Evolutionary conservation across 2,888 invertebrate species (phyloP).

Genomic region (Leptinotarsa haldemani): DNA sequence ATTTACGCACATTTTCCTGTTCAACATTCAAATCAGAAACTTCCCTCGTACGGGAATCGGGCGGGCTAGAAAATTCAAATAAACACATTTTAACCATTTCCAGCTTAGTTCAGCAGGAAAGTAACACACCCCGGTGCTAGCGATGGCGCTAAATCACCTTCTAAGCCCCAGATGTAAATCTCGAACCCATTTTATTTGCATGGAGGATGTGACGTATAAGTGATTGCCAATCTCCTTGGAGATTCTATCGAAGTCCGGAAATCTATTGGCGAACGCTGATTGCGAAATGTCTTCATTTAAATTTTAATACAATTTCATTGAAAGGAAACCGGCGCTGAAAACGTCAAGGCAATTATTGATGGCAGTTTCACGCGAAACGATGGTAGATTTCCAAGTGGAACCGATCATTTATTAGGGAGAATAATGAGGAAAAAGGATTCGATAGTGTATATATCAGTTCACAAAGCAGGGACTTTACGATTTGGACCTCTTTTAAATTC

Average conservation of each 20-base stretch:
- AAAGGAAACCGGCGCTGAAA: conserved; percentile 54
- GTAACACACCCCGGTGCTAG: conserved; percentile 46
- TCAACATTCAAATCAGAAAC: conserved; percentile 32
- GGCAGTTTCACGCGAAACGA: conserved; percentile 32
- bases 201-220: conserved; percentile 66
- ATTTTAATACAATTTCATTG: conserved; percentile 64
- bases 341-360: conserved; percentile 53
- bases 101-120: conserved; percentile 57
- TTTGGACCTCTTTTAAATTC: neutral
- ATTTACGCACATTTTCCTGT: conserved; percentile 38
- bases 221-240: conserved; percentile 63
- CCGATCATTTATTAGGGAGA: conserved; percentile 43
- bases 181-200: conserved; percentile 65
- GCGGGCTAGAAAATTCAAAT: conserved; percentile 61
- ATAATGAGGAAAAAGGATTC: conserved; percentile 28
- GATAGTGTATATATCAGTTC: conserved; percentile 26
- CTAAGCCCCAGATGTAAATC: conserved; percentile 60
- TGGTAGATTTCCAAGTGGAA: conserved; percentile 31
- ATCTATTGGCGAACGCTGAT: conserved; percentile 65
- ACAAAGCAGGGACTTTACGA: conserved; percentile 21
- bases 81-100: conserved; percentile 62
- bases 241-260: conserved; percentile 63
- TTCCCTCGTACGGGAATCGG: conserved; percentile 44
- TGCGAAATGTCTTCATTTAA: conserved; percentile 66
- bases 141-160: conserved; percentile 57